Evolutionary conservation across 2,113 vertebrate genomes (phyloP).

Genomic region (Oreotrochilus melanogaster): DNA sequence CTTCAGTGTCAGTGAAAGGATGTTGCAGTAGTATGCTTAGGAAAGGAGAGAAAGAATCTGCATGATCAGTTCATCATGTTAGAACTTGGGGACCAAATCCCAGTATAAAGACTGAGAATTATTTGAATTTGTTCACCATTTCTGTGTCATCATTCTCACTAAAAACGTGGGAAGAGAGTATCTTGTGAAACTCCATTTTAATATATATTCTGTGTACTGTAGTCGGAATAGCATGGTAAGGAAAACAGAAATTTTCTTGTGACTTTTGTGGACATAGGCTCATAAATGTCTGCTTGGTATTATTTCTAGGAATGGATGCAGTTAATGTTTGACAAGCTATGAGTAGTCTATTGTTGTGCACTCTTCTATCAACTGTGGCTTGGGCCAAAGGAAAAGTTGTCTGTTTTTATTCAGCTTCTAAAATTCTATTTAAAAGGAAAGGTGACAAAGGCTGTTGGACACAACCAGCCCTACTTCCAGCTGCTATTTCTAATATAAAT

Average conservation of each 20-base stretch:
- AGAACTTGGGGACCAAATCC: neutral
- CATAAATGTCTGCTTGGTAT: neutral
- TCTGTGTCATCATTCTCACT: neutral
- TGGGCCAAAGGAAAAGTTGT: neutral
- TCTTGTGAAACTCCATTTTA: neutral
- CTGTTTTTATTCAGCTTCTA: neutral
- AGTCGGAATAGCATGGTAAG: neutral
- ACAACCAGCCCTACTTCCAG: neutral
- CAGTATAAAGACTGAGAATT: neutral
- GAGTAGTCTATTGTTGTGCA: neutral
- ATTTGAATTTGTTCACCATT: neutral
- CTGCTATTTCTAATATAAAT: neutral
- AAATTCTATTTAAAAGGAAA: neutral
- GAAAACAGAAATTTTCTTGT: neutral
- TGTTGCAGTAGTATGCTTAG: neutral
- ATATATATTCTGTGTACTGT: neutral
- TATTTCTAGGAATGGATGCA: neutral
- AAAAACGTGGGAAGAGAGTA: neutral
- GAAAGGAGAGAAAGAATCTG: neutral
- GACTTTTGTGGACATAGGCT: neutral
- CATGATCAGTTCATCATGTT: accelerated
- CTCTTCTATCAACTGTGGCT: neutral
- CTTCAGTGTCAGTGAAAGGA: neutral
- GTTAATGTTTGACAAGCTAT: neutral
- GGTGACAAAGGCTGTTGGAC: neutral